A percentile compares a stretch with the other conserved stretches of the same genome.
These are phyloP conservation scores for Acholoe squamosa DNA, from an alignment of 2,888 invertebrate genomes.

Conservation along the genomic window DNA sequence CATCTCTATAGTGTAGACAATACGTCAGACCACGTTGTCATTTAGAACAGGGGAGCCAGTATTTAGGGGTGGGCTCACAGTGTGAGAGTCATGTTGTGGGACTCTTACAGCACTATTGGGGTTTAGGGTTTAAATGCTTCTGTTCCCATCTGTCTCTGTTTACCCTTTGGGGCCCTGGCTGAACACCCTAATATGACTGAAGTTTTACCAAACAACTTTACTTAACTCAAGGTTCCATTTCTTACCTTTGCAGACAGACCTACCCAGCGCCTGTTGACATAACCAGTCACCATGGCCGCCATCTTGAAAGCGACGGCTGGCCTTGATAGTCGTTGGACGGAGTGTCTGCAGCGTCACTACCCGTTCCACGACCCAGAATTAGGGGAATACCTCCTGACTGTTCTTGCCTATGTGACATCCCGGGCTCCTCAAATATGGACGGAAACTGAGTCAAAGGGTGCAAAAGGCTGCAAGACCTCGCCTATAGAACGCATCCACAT, in stretches of 20 bases:
- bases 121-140: no score
- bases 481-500: background rate
- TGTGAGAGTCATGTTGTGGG: no score
- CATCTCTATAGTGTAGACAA: no score
- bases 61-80: no score
- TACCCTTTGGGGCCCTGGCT: no score
- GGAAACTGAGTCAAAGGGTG: conserved; percentile 30
- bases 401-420: conserved; percentile 6
- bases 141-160: no score
- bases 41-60: no score
- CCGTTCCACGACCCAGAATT: conserved; percentile 23
- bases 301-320: conserved; percentile 13
- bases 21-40: no score
- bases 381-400: background rate
- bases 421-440: conserved; percentile 6
- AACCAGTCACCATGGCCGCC: background rate
- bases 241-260: background rate
- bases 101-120: no score
- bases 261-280: background rate
- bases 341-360: conserved; percentile 37
- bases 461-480: conserved; percentile 42
- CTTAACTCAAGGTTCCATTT: no score
- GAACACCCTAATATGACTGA: no score
- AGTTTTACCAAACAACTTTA: no score
- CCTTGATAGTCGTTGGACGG: conserved; percentile 23